phyloP scores from a whole-genome alignment of 1,140 invertebrate species.

The Orius insidiosus region DNA sequence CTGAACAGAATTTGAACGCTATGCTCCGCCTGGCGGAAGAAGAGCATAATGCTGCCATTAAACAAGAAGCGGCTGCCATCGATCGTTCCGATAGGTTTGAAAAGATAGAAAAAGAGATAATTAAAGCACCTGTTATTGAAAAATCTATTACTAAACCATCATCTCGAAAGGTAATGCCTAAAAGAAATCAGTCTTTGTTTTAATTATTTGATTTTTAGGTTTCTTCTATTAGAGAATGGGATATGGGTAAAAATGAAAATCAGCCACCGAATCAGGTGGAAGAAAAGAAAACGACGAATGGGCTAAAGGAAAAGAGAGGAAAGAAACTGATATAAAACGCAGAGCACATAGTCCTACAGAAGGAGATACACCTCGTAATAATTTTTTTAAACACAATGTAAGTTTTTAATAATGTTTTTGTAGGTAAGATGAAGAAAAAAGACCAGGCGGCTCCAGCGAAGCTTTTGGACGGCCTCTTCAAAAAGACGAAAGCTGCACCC shows the following conservation, averaged over 20 bases:
- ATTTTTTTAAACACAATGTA: neutral
- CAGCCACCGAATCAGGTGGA: conserved; percentile 37
- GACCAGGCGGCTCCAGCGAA: conserved; percentile 80
- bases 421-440: conserved; percentile 54
- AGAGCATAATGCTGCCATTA: conserved; percentile 27
- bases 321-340: conserved; percentile 26
- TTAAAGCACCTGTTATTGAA: neutral
- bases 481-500: conserved; percentile 85
- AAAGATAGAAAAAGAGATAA: neutral
- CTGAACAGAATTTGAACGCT: conserved; percentile 57
- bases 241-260: conserved; percentile 60
- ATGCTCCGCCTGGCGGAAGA: conserved; percentile 27
- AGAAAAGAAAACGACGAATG: conserved; percentile 31
- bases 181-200: neutral
- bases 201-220: conserved; percentile 10
- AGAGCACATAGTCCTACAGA: conserved; percentile 29
- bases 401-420: conserved; percentile 28
- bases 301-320: conserved; percentile 32
- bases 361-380: conserved; percentile 16
- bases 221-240: conserved; percentile 63
- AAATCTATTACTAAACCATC: too few species aligned
- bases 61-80: conserved; percentile 20
- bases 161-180: too few species aligned
- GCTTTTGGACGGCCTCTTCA: conserved; percentile 86
- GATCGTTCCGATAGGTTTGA: conserved; percentile 27